A percentile compares a stretch with the other conserved stretches of the same genome.
Conservation (phyloP, 2,113 vertebrate genomes). For the Scartelaos histophorus region DNA sequence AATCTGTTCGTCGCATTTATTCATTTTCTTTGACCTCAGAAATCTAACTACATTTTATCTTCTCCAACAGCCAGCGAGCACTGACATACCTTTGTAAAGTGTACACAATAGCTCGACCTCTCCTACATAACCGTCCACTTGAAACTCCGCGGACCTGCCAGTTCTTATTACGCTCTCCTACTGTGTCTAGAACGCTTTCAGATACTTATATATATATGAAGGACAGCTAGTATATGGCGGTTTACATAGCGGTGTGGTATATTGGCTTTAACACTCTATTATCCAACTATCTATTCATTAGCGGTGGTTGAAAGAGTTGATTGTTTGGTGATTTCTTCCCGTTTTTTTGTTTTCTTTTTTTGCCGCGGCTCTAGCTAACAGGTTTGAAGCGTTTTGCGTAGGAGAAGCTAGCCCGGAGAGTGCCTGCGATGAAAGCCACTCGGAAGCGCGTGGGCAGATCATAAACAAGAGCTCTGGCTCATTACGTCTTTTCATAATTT, state of each 20-base stretch:
- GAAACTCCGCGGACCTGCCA: not conserved
- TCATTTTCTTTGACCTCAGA: not conserved
- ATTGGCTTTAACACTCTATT: not conserved
- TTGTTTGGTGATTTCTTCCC: not conserved
- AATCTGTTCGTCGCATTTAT: not conserved
- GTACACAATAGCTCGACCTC: not conserved
- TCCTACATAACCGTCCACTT: not conserved
- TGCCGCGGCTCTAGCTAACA: not conserved
- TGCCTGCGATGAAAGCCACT: not conserved
- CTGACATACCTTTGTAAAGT: not conserved
- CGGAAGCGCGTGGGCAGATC: not conserved
- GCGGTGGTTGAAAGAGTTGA: not conserved
- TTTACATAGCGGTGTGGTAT: not conserved
- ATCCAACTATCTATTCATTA: not conserved
- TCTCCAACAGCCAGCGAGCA: not conserved
- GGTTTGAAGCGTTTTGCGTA: not conserved
- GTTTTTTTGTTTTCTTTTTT: not conserved
- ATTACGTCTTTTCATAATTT: conserved; percentile 3
- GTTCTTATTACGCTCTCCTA: not conserved
- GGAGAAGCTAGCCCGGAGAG: not conserved
- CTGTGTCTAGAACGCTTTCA: not conserved
- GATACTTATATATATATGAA: not conserved
- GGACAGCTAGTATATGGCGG: not conserved
- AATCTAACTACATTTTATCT: not conserved
- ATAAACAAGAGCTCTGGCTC: not conserved